phyloP scores from a whole-genome alignment of 2,888 invertebrate species.

The Malthinus flaveolus region DNA sequence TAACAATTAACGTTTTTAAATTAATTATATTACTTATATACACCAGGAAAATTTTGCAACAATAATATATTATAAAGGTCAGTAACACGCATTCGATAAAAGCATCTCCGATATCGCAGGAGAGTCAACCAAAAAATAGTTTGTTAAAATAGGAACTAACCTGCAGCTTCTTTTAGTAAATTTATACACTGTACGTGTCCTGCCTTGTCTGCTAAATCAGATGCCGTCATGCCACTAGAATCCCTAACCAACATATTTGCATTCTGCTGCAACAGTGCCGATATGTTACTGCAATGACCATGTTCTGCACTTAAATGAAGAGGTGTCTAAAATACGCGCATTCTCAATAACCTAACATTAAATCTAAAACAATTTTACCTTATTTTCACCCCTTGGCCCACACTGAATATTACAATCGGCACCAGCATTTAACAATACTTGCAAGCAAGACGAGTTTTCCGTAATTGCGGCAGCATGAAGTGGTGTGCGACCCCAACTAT shows the following conservation, averaged over 20 bases:
- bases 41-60: too few relatives aligned
- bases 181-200: constrained; percentile 68
- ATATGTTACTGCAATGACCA: constrained; percentile 73
- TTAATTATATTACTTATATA: not conserved
- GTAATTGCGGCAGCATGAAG: constrained; percentile 83
- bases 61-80: too few relatives aligned
- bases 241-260: constrained; percentile 68
- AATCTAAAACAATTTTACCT: constrained; percentile 52
- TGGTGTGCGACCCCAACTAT: constrained; percentile 75
- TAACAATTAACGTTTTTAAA: constrained; percentile 1
- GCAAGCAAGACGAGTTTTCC: constrained; percentile 75
- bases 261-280: constrained; percentile 66
- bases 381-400: constrained; percentile 68
- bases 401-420: constrained; percentile 72
- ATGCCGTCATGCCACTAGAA: constrained; percentile 69
- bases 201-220: constrained; percentile 71
- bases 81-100: too few relatives aligned
- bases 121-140: too few relatives aligned
- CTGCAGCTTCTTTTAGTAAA: constrained; percentile 67
- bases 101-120: too few relatives aligned
- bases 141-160: constrained; percentile 51
- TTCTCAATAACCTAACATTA: not conserved
- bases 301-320: constrained; percentile 81
- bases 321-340: constrained; percentile 64
- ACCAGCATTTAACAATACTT: constrained; percentile 70